Evolutionary conservation across 1,140 invertebrate genomes (phyloP), one percentile per base, ranked within the genome.

Genomic region (Chironomus tepperi): DNA sequence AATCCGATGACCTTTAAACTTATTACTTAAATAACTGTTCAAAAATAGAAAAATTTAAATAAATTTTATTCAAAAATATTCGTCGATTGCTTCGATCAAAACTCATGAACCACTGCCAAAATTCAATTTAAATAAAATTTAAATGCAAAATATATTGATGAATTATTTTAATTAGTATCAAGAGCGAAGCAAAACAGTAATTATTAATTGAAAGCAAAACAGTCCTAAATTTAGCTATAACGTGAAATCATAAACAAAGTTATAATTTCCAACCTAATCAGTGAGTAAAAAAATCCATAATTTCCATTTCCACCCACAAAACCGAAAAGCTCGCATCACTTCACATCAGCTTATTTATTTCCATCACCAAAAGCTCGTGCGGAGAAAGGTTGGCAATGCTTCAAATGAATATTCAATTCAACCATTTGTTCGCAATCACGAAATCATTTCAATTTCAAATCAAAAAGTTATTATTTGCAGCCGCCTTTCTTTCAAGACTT

Each of bases 361-460:
- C 43, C 15, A 47, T 47, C 15, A 10, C 8, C 2, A 47, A 10
- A 15, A 47, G 15, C 43, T 47, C 43, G 15, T 47, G 15, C 43
- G 15, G 2, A 8, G 15, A 47, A 47, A 47, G 43, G 9, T n/a
- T 57, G 43, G 15, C 8, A 47, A 47, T 9, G 9, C 12, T 15
- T 57, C 47, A 57, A 57, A 57, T 57, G 47, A 57, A 57, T 57
- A 57, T 57, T 57, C 47, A 57, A 57, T 57, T 57, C 3, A 5
- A 57, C 5, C 5, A 57, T 57, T 57, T 57, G 47, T 12, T 34
- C 24, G 47, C 12, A 57, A 57, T 57, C 47, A 57, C 47, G 47
- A 57, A 57, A 57, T 57, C 47, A 57, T 57, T 57, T 57, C 47
- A 57, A 57, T 57, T 57, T 57, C 47, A 57, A 57, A 57, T 57